Evolutionary conservation across 2,888 invertebrate genomes (phyloP).

Genomic region (Lysandra coridon): DNA sequence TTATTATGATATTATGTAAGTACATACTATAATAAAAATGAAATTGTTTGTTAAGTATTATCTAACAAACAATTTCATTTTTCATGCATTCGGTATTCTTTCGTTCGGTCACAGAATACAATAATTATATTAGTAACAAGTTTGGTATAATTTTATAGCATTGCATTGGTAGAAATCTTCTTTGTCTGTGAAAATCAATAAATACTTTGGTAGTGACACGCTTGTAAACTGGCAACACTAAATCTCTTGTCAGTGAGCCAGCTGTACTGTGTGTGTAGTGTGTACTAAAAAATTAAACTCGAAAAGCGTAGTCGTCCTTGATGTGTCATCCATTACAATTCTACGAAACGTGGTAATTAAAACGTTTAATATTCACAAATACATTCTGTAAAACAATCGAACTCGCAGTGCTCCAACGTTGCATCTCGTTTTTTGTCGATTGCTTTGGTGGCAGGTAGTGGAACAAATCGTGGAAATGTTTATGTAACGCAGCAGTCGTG

Average conservation of each 20-base stretch:
- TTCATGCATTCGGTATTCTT: not conserved
- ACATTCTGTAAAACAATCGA: conserved; percentile 21
- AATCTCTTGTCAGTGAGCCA: conserved; percentile 68
- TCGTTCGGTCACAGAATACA: not conserved
- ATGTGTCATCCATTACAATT: conserved; percentile 75
- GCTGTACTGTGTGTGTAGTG: conserved; percentile 67
- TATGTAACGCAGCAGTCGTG: conserved; percentile 76
- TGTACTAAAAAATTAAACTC: conserved; percentile 67
- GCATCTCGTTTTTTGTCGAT: conserved; percentile 36
- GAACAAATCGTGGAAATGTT: conserved; percentile 69
- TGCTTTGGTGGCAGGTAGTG: conserved; percentile 59
- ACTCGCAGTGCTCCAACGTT: not conserved
- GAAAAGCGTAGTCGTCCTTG: conserved; percentile 68
- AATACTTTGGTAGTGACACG: conserved; percentile 37
- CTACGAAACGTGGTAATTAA: conserved; percentile 59
- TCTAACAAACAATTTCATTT: not conserved
- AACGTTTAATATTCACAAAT: conserved; percentile 30
- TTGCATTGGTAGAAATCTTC: conserved; percentile 29
- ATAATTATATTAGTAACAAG: no score
- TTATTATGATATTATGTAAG: no score
- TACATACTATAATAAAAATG: not conserved
- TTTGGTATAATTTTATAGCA: conserved; percentile 32
- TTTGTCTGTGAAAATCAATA: conserved; percentile 39
- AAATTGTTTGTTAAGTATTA: no score
- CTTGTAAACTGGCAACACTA: conserved; percentile 59